Evolutionary conservation across 2,797 vertebrate genomes (phyloP), one percentile per base, ranked within the genome.

Genomic region (Hyperoplus immaculatus): DNA sequence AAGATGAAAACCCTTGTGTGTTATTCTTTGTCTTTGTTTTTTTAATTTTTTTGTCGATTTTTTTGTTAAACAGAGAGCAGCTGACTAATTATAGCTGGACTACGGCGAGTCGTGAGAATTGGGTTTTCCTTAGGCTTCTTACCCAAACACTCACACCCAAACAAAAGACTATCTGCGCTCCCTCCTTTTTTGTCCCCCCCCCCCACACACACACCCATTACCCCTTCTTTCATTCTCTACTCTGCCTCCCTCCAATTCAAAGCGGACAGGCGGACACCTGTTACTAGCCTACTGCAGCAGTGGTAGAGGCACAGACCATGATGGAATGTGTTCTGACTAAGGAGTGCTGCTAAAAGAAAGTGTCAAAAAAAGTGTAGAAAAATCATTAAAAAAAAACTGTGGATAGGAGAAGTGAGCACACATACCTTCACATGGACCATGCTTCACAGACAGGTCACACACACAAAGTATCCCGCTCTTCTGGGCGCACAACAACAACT

Each of bases 351-450:
- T 29, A 29, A 29, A 29, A 29, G 29, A 29, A 29, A 29, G 57
- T 42, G 15, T 13, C 14, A 16, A 62, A 50, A 49, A 54, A 29
- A 29, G 29, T 29, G 4, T 2, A 9, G 6, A 6, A 38, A 7
- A 36, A 16, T 61, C 36, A 49, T n/a, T n/a, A 46, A 6, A 39
- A 15, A 53, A 15, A 70, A n/a, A 53, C 3, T 45, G 8, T 47
- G 10, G 21, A 54, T 10, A 43, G 8, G 5, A 46, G 53, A 9
- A 75, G 14, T 1, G 21, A 57, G 12, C 12, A 58, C 51, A 85
- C 92, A 80, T 95, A 96, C 95, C 94, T 94, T 95, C 86, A 91
- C 93, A 87, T 90, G 93, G 87, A 94, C 93, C 95, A 94, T 94
- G 75, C 88, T 93, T 93, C 81, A 90, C 59, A 88, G 42, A 64